Evolutionary conservation across 2,113 vertebrate species (phyloP).

Genomic region (Aplodontia rufa): DNA sequence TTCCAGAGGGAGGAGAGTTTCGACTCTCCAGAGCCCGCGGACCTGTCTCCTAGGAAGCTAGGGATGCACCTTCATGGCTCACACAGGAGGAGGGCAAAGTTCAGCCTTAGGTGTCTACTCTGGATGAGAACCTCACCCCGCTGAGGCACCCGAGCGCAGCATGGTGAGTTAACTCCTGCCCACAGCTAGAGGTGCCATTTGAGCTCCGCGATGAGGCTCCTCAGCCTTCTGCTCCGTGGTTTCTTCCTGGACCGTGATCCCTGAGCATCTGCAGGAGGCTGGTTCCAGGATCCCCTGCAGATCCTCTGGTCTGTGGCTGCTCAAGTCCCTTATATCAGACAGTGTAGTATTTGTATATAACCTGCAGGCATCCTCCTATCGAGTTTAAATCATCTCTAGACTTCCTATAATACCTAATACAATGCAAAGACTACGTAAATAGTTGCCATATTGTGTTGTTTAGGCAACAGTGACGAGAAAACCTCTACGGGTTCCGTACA

Average conservation of each 20-base stretch:
- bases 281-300: too few relatives aligned
- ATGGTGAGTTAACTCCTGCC: accelerated
- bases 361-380: not conserved
- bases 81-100: not conserved
- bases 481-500: not conserved
- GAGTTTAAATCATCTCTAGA: not conserved
- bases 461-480: not conserved
- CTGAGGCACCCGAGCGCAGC: not conserved
- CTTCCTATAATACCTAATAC: not conserved
- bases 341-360: not conserved
- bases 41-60: not conserved
- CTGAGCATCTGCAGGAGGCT: not conserved
- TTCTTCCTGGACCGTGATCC: too few relatives aligned
- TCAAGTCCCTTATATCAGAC: too few relatives aligned
- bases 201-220: not conserved
- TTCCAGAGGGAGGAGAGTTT: not conserved
- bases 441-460: not conserved
- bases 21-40: not conserved
- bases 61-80: not conserved
- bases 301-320: too few relatives aligned
- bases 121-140: not conserved
- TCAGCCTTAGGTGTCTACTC: not conserved
- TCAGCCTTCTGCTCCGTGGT: not conserved
- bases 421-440: not conserved
- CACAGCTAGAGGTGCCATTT: not conserved